Conservation (phyloP, 2,797 vertebrate species). For the Coranthus polyacanthus region DNA sequence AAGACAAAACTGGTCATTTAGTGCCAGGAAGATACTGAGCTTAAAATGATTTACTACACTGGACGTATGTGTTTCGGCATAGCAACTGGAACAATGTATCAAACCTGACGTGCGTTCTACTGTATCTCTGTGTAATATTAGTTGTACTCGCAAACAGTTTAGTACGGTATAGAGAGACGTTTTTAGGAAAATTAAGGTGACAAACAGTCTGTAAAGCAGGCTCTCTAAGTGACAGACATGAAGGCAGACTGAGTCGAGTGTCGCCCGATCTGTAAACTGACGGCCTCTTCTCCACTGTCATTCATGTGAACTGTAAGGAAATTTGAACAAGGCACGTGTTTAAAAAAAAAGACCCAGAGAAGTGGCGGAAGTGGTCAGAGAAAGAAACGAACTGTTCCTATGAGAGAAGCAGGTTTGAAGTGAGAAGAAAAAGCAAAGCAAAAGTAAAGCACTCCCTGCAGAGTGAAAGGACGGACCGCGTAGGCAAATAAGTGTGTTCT, state of each 20-base stretch:
- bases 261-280: slow-evolving; percentile 34
- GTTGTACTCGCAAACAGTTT: slow-evolving; percentile 21
- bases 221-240: slow-evolving; percentile 21
- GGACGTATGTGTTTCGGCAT: slow-evolving; percentile 33
- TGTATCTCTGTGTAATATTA: slow-evolving; percentile 29
- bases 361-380: slow-evolving; percentile 20
- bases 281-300: slow-evolving; percentile 5
- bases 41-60: slow-evolving; percentile 39
- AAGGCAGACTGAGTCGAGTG: slow-evolving; percentile 36
- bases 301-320: slow-evolving; percentile 17
- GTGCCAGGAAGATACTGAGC: slow-evolving; percentile 29
- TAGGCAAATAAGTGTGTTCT: slow-evolving; percentile 34
- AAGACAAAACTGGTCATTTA: slow-evolving; percentile 36
- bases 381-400: slow-evolving; percentile 1
- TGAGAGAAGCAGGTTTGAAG: neutral
- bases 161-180: neutral
- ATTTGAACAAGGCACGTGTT: slow-evolving; percentile 47
- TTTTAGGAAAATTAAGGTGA: slow-evolving; percentile 6
- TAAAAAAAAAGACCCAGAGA: slow-evolving; percentile 36
- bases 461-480: slow-evolving; percentile 18
- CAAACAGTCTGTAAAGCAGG: slow-evolving; percentile 27
- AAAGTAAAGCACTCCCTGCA: neutral
- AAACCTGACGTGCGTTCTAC: slow-evolving; percentile 9
- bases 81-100: slow-evolving; percentile 54
- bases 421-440: neutral